Percentiles rank a stretch among this genome's conserved stretches.
Conservation (phyloP, 2,797 vertebrate species). For the Salmo trutta region DNA sequence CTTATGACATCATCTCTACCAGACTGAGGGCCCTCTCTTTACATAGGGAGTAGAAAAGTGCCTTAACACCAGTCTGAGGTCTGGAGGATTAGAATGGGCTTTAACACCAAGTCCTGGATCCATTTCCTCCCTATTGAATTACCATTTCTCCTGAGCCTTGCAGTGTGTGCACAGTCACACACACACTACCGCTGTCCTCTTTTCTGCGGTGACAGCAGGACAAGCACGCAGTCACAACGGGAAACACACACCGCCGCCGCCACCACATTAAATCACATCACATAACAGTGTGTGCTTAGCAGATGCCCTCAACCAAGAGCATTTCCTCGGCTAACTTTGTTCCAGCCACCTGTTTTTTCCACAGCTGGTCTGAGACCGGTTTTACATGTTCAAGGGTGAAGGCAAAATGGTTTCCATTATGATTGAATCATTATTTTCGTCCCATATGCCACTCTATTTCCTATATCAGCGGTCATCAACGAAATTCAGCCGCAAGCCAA, state of each 20-base stretch:
- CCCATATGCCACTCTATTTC: too few relatives aligned
- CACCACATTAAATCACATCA: slow-evolving; percentile 49
- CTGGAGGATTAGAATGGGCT: slow-evolving; percentile 4
- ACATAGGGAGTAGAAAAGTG: neutral
- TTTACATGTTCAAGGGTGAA: slow-evolving; percentile 6
- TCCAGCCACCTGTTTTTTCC: slow-evolving; percentile 4
- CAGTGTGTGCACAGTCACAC: slow-evolving; percentile 23
- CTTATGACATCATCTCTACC: neutral
- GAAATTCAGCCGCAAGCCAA: too few relatives aligned
- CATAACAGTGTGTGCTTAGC: slow-evolving; percentile 47
- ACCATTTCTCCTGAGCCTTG: slow-evolving; percentile 34
- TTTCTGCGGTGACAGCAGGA: neutral
- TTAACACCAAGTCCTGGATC: slow-evolving; percentile 15
- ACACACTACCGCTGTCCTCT: neutral
- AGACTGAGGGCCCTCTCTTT: neutral
- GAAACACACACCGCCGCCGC: slow-evolving; percentile 7
- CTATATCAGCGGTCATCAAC: too few relatives aligned
- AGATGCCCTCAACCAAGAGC: slow-evolving; percentile 36
- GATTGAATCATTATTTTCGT: slow-evolving; percentile 3
- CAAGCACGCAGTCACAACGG: slow-evolving; percentile 4
- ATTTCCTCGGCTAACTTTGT: slow-evolving; percentile 20
- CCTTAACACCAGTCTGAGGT: neutral
- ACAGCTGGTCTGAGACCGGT: slow-evolving; percentile 12
- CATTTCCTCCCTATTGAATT: slow-evolving; percentile 28
- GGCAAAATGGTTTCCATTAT: neutral